Evolutionary conservation across 2,113 vertebrate species (phyloP).

Genomic region (Charadrius vociferus): DNA sequence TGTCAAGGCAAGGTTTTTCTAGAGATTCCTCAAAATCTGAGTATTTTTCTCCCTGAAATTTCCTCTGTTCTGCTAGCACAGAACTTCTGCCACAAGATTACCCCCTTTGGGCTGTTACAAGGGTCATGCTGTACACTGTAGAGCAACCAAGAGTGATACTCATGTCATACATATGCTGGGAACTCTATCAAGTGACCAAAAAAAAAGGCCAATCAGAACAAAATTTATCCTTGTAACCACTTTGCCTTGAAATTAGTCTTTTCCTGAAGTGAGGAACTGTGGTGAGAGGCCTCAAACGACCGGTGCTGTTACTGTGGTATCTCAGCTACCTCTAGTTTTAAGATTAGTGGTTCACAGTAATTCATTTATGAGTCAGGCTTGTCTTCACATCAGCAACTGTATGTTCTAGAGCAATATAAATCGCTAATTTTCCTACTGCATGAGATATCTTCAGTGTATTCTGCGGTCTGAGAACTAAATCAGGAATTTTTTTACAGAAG

Average conservation of each 20-base stretch:
- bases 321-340: background rate
- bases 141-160: background rate
- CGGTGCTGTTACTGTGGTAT: background rate
- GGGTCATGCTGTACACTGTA: background rate
- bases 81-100: background rate
- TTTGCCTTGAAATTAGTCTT: background rate
- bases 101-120: background rate
- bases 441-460: background rate
- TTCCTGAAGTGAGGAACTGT: background rate
- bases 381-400: background rate
- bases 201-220: background rate
- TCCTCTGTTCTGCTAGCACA: background rate
- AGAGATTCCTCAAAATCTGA: background rate
- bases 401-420: background rate
- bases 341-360: background rate
- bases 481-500: background rate
- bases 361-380: background rate
- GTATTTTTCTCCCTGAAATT: background rate
- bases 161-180: no score
- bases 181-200: background rate
- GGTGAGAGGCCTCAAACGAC: fast-evolving
- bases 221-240: background rate
- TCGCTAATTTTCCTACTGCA: background rate
- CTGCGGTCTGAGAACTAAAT: background rate
- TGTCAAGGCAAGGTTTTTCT: background rate